Conservation (phyloP, 2,113 vertebrate genomes). For the Lophochroa leadbeateri region DNA sequence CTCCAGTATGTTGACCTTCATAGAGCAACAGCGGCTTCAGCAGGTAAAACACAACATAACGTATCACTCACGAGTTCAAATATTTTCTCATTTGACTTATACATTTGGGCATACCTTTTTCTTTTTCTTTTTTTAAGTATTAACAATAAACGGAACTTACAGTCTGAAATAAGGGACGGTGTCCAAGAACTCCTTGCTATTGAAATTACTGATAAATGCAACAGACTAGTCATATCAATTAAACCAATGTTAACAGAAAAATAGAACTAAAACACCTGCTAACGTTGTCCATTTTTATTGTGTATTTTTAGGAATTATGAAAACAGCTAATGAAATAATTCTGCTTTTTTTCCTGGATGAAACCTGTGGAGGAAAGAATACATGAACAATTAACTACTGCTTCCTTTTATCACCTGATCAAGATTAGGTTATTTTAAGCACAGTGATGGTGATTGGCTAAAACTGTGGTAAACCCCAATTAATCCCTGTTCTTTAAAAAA, state of each 20-base stretch:
- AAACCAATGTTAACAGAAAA: not conserved
- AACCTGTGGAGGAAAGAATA: not conserved
- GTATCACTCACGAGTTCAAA: not conserved
- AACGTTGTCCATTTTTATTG: not conserved
- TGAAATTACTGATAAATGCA: not conserved
- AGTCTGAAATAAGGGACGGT: not conserved
- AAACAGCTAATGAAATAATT: not conserved
- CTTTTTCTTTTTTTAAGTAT: not conserved
- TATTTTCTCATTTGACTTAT: not conserved
- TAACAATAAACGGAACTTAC: not conserved
- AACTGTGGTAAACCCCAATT: slow-evolving; percentile 20
- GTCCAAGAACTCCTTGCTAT: fast-evolving
- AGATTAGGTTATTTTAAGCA: slow-evolving; percentile 57
- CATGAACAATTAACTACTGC: not conserved
- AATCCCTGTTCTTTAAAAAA: slow-evolving; percentile 55
- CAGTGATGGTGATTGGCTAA: slow-evolving; percentile 27
- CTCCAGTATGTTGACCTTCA: not conserved
- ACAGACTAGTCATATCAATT: not conserved
- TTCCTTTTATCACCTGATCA: not conserved
- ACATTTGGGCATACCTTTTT: not conserved
- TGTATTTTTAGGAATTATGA: not conserved
- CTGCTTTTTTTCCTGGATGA: not conserved
- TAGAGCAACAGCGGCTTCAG: not conserved
- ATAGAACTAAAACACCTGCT: not conserved
- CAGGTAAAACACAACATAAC: not conserved